Evolutionary conservation across 1,140 invertebrate species (phyloP), one percentile per base, ranked within the genome.

Genomic region (Eupristina koningsbergeri): DNA sequence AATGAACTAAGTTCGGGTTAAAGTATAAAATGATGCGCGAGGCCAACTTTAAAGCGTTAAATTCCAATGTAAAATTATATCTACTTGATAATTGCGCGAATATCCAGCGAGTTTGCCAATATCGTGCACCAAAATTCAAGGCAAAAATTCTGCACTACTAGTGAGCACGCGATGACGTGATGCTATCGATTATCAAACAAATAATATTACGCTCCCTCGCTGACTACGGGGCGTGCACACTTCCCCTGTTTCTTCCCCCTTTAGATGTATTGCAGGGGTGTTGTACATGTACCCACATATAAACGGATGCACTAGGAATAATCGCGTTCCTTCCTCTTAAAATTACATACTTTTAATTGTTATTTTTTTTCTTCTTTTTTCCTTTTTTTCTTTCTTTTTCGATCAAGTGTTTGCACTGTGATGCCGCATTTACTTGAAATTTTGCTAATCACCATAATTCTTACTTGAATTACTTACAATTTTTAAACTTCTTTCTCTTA

Each of bases 141-240:
- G 26, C 1, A 15, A 63, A 45, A 77, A 77, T 34, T 47, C n/a
- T 39, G 45, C 53, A 71, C 17, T 63, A 29, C 50, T 9, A 31
- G 64, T 13, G 61, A 53, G 64, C 81, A 83, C 83, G 78, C 78
- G 78, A 84, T 81, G 78, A 76, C 78, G 83, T 81, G 78, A 76
- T 84, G 71, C 78, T 77, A 84, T 84, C 78, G 83, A 84, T 84
- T 81, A 84, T 84, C 83, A 84, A 81, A 77, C 77, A 74, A 80
- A 84, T 80, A 84, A 84, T 84, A 80, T 84, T 80, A 84, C 69
- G 41, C 71, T n/a, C 22, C 53, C 22, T 58, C 53, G 53, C 26
- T 26, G 22, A 22, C 34, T 41, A 1, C 39, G 29, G 5, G 63
- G 7, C 31, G 5, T 34, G 29, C 6, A n/a, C 29, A 11, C 8